These are phyloP conservation scores for Drosophila arawakana DNA, from an alignment of 1,140 invertebrate genomes.

Conservation along the genomic window DNA sequence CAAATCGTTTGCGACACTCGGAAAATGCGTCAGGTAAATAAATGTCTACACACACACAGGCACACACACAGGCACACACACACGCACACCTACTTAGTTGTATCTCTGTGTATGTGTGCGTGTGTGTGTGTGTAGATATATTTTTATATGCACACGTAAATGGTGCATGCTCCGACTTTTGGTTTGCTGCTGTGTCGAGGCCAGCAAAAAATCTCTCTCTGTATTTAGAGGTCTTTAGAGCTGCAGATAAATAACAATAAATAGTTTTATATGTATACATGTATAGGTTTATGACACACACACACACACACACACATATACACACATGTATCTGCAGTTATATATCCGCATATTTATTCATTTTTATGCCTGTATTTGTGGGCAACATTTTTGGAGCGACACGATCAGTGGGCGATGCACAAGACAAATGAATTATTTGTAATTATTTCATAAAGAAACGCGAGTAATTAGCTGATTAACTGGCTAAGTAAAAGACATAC, in stretches of 20 bases:
- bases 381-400: slow-evolving; percentile 57
- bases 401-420: slow-evolving; percentile 18
- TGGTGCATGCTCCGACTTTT: slow-evolving; percentile 42
- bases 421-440: slow-evolving; percentile 12
- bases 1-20: slow-evolving; percentile 70
- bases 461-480: slow-evolving; percentile 20
- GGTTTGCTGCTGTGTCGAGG: slow-evolving; percentile 52
- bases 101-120: slow-evolving; percentile 2
- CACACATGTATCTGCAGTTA: no score
- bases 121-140: slow-evolving; percentile 23
- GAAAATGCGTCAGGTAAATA: slow-evolving; percentile 64
- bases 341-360: background rate
- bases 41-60: slow-evolving; percentile 26
- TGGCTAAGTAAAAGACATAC: background rate
- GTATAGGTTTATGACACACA: slow-evolving; percentile 21
- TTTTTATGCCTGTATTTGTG: slow-evolving; percentile 36
- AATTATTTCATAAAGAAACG: background rate
- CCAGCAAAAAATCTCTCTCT: slow-evolving; percentile 46
- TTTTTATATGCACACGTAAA: slow-evolving; percentile 34
- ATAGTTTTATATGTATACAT: slow-evolving; percentile 24
- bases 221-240: slow-evolving; percentile 25
- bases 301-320: slow-evolving; percentile 32
- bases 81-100: slow-evolving; percentile 14
- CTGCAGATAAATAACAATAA: slow-evolving; percentile 19
- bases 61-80: background rate